phyloP scores from a whole-genome alignment of 2,888 invertebrate genomes.

The Machimus rusticus region DNA sequence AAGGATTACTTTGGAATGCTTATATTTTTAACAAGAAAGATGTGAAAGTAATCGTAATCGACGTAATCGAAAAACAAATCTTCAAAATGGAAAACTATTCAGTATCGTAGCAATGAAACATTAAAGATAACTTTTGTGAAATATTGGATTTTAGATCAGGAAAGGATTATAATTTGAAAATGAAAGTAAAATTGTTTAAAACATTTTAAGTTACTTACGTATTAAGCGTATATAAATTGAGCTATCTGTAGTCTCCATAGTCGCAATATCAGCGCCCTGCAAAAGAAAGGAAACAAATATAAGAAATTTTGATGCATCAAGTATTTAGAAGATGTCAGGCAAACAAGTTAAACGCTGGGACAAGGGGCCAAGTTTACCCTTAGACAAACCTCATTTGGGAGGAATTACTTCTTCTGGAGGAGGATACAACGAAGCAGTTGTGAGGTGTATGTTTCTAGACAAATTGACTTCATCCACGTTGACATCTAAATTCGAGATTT shows the following conservation, averaged over 20 bases:
- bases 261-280: conserved; percentile 48
- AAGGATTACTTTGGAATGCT: too few relatives aligned
- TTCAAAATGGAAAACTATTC: too few relatives aligned
- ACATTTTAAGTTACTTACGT: conserved; percentile 48
- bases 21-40: too few relatives aligned
- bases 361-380: not conserved
- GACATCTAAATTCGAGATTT: conserved; percentile 29
- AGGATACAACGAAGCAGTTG: not conserved
- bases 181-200: not conserved
- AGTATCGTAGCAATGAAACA: too few relatives aligned
- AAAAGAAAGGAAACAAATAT: not conserved
- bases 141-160: not conserved
- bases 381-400: not conserved
- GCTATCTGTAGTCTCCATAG: conserved; percentile 50
- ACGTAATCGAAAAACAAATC: too few relatives aligned
- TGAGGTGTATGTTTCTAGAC: conserved; percentile 2
- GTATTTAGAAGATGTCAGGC: not conserved
- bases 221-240: conserved; percentile 51
- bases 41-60: too few relatives aligned
- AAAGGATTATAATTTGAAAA: not conserved
- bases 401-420: not conserved
- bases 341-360: not conserved
- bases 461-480: conserved; percentile 31
- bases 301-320: not conserved
- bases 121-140: too few relatives aligned